These are phyloP conservation scores for Bucco capensis DNA, from an alignment of 2,113 vertebrate species.

Conservation along the genomic window DNA sequence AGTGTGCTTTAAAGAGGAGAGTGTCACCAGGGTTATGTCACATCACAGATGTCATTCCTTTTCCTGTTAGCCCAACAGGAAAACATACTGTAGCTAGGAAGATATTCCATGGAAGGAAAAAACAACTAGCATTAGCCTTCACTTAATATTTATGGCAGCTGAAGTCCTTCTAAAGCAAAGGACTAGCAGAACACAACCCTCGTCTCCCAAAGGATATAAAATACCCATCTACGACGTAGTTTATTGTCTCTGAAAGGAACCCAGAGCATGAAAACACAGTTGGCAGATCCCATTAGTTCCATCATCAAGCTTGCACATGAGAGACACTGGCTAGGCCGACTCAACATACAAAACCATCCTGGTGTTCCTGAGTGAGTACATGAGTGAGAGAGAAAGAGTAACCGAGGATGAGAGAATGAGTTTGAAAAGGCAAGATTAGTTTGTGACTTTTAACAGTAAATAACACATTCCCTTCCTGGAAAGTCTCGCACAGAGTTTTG, in stretches of 20 bases:
- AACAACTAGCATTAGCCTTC: not conserved
- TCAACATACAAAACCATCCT: not conserved
- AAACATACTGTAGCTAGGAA: not conserved
- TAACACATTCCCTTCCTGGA: not conserved
- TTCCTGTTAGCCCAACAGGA: not conserved
- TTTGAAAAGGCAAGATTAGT: not conserved
- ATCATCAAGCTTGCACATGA: accelerated
- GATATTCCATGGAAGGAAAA: not conserved
- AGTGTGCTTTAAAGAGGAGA: not conserved
- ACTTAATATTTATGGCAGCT: not conserved
- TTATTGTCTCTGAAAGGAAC: not conserved
- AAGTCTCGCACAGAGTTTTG: not conserved
- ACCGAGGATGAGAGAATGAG: not conserved
- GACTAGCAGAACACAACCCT: not conserved
- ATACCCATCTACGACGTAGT: accelerated
- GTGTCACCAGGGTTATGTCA: not conserved
- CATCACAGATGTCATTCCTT: not conserved
- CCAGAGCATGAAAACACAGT: not conserved
- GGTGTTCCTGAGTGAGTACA: not conserved
- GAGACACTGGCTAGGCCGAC: not conserved
- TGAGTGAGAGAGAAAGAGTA: accelerated
- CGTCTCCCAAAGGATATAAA: not conserved
- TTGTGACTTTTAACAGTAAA: not conserved
- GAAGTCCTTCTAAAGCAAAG: not conserved
- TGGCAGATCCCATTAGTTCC: not conserved